Evolutionary conservation across 2,113 vertebrate species (phyloP), one percentile per base, ranked within the genome.

Genomic region (Trichomycterus rosablanca): DNA sequence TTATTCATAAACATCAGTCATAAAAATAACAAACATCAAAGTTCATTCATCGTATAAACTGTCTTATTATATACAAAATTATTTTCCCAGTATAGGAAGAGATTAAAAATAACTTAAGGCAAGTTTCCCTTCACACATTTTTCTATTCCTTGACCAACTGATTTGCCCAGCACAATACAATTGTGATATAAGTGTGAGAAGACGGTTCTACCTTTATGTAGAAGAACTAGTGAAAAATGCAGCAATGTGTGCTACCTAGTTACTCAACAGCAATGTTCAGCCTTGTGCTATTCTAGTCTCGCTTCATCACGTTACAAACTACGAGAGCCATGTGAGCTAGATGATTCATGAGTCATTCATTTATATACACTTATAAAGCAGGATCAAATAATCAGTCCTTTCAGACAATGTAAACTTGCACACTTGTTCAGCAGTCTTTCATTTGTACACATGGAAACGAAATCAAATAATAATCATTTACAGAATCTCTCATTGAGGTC

Each of bases 11-110:
- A 88, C 78, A 75, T 87, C 66, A 66, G 80, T 87, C 81, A 86
- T 86, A 88, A 89, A 89, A 89, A 89, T 89, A 89, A 86, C 86
- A 87, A 67, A 87, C 85, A 88, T 89, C 85, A 70, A 88, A 81
- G 81, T 86, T 84, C 78, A 83, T 85, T 77, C 84, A 78, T 64
- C 63, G 82, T 88, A 88, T 83, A 89, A 89, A 89, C 72, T 70
- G 71, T 83, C 26, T 70, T 46, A 53, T 61, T 84, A 82, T 87
- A 56, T 87, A 86, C 81, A 86, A 85, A 87, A 80, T 72, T 32
- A 59, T 78, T 82, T 79, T 80, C 74, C 81, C 77, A 79, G 79
- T 79, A 44, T 46, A 86, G 84, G 52, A 65, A 49, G 53, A 65
- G 63, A 22, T 65, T 87, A 87, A 86, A 87, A 87, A 86, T 89